Evolutionary conservation across 1,140 invertebrate genomes (phyloP).

Genomic region (Batillaria attramentaria): DNA sequence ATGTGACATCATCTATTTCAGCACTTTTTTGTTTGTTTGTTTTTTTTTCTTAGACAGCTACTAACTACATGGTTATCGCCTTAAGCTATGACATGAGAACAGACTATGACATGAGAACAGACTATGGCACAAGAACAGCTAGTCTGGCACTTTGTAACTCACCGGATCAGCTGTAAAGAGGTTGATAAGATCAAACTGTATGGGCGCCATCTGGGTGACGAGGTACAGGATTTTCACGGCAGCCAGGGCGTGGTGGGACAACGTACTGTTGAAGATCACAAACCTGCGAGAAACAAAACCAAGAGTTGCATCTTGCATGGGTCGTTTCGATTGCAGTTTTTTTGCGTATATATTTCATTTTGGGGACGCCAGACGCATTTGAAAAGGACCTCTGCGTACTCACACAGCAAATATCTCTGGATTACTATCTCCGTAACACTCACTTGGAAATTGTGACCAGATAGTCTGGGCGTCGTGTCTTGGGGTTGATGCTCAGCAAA

Average conservation of each 20-base stretch:
- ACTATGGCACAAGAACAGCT: neutral
- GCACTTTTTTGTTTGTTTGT: no score
- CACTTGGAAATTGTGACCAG: slow-evolving; percentile 86
- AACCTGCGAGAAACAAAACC: slow-evolving; percentile 66
- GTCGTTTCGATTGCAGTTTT: no score
- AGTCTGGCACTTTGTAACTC: slow-evolving; percentile 18
- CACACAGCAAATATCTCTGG: no score
- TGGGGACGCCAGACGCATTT: no score
- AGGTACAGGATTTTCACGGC: slow-evolving; percentile 81
- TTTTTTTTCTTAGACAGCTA: neutral
- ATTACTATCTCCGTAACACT: no score
- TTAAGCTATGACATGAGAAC: neutral
- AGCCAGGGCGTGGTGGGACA: slow-evolving; percentile 80
- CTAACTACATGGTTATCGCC: neutral
- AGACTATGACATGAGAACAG: neutral
- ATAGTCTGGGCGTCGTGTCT: slow-evolving; percentile 83
- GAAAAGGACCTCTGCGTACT: no score
- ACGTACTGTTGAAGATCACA: slow-evolving; percentile 80
- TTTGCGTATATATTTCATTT: no score
- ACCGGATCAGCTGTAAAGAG: slow-evolving; percentile 78
- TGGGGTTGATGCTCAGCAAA: slow-evolving; percentile 85
- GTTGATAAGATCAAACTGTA: slow-evolving; percentile 81
- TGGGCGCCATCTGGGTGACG: slow-evolving; percentile 78
- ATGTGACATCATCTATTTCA: no score
- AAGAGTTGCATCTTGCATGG: neutral